These are phyloP conservation scores for Microtus oregoni DNA, from an alignment of 2,113 vertebrate genomes.

Conservation along the genomic window DNA sequence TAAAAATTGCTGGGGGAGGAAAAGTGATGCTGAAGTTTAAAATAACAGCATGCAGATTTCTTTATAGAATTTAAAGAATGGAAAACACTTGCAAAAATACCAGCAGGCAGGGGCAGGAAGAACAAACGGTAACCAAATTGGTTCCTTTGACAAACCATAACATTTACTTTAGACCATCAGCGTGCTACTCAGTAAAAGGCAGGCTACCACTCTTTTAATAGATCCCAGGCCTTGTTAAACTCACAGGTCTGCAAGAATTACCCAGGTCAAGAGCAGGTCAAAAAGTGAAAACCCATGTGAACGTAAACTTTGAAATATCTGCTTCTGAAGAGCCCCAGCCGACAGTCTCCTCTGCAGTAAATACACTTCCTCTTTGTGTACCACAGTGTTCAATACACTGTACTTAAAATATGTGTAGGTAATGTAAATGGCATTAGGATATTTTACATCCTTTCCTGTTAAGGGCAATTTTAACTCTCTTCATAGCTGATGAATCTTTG, in stretches of 20 bases:
- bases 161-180: constrained; percentile 97
- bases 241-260: constrained; percentile 90
- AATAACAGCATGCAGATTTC: constrained; percentile 91
- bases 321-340: constrained; percentile 86
- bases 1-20: constrained; percentile 73
- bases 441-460: constrained; percentile 11
- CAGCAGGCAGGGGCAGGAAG: constrained; percentile 90
- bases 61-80: constrained; percentile 93
- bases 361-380: constrained; percentile 84
- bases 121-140: constrained; percentile 97
- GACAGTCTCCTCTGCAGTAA: constrained; percentile 85
- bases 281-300: constrained; percentile 91
- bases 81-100: constrained; percentile 98
- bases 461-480: constrained; percentile 42
- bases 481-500: neutral
- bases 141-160: constrained; percentile 99
- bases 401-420: constrained; percentile 66
- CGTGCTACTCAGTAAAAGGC: constrained; percentile 92
- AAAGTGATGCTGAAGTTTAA: constrained; percentile 90
- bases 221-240: constrained; percentile 93
- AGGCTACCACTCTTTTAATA: constrained; percentile 95
- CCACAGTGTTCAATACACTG: constrained; percentile 65
- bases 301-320: constrained; percentile 92
- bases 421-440: neutral
- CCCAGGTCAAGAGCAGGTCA: constrained; percentile 92